Evolutionary conservation across 2,797 vertebrate species (phyloP).

Genomic region (Sciurus vulgaris): DNA sequence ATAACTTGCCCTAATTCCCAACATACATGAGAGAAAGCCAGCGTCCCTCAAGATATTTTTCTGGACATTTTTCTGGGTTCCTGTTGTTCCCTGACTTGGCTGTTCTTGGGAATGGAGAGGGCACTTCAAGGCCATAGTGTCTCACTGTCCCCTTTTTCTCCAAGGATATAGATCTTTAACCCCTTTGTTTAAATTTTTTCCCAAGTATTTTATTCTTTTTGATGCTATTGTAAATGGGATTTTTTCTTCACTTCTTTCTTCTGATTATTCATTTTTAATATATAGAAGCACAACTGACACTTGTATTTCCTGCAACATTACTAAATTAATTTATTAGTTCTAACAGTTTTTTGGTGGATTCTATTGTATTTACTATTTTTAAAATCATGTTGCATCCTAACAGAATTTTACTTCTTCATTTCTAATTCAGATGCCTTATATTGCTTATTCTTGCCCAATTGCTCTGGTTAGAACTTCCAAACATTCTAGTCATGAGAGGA

Average conservation of each 20-base stretch:
- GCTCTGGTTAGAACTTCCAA: neutral
- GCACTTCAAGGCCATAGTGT: no score
- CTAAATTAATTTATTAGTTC: neutral
- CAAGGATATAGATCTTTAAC: neutral
- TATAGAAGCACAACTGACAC: neutral
- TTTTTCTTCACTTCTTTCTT: neutral
- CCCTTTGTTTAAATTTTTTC: neutral
- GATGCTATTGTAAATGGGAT: neutral
- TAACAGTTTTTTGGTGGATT: neutral
- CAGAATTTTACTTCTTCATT: neutral
- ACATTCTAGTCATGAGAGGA: neutral
- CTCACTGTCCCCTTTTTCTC: no score
- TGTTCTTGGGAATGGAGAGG: no score
- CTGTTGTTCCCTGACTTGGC: no score
- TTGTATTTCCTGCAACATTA: neutral
- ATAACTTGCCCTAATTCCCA: no score
- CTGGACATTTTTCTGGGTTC: no score
- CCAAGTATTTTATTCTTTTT: neutral
- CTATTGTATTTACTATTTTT: neutral
- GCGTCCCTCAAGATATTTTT: no score
- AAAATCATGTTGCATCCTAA: neutral
- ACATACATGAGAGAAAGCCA: no score
- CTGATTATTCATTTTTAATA: neutral
- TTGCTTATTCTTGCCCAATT: neutral
- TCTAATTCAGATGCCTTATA: neutral